phyloP scores from a whole-genome alignment of 30 jellyfish, hydroid and myxozoan genomes.

The Chrysaora quinquecirrha region DNA sequence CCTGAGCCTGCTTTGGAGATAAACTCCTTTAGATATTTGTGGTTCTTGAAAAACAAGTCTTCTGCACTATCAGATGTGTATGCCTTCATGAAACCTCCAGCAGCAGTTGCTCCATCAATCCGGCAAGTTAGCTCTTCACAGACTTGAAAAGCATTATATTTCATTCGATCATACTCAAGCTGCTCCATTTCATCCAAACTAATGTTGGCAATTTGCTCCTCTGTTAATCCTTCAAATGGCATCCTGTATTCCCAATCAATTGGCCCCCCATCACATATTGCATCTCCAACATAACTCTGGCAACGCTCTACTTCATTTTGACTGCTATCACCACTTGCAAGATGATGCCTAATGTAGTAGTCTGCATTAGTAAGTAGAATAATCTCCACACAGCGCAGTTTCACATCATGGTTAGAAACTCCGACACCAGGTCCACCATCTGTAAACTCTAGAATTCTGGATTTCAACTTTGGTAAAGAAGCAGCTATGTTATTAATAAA shows the following conservation, averaged over 20 bases:
- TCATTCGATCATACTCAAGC: constrained; percentile 32
- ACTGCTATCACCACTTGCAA: too few species aligned
- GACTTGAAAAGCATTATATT: constrained; percentile 36
- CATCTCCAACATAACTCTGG: constrained; percentile 58
- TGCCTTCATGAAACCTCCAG: constrained; percentile 44
- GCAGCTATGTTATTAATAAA: too few species aligned
- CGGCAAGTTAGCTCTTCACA: constrained; percentile 49
- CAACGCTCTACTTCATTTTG: too few species aligned
- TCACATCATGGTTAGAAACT: too few species aligned
- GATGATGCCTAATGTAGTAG: too few species aligned
- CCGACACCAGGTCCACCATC: too few species aligned
- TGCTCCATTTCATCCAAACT: constrained; percentile 26
- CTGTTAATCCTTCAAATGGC: constrained; percentile 27
- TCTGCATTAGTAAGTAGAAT: too few species aligned
- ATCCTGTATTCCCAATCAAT: constrained; percentile 29
- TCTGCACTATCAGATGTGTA: background rate
- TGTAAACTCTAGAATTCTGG: too few species aligned
- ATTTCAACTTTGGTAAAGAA: too few species aligned
- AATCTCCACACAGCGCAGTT: too few species aligned
- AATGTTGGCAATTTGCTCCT: constrained; percentile 6
- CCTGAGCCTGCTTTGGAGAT: background rate
- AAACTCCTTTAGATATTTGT: constrained; percentile 2
- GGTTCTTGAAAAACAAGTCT: constrained; percentile 11
- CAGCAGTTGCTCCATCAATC: constrained; percentile 45
- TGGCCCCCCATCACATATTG: constrained; percentile 46